Conservation (phyloP, 2,113 vertebrate genomes). For the Eulemur macaco region DNA sequence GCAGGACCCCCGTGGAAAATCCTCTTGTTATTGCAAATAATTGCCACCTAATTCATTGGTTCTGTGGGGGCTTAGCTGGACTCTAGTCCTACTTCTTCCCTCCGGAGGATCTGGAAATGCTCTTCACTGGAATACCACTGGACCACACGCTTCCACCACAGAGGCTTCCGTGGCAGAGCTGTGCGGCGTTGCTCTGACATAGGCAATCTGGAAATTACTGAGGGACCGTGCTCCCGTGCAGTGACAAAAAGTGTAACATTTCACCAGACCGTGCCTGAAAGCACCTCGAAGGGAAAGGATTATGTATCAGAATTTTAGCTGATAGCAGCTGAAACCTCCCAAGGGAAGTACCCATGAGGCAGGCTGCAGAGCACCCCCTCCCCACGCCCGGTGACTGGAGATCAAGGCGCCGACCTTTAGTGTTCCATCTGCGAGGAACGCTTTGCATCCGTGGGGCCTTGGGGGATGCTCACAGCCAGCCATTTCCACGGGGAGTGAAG, state of each 20-base stretch:
- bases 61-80: background rate
- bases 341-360: background rate
- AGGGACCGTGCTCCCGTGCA: rapidly evolving
- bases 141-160: background rate
- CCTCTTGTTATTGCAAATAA: background rate
- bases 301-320: background rate
- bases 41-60: too few relatives aligned
- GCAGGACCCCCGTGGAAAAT: background rate
- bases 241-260: background rate
- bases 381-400: background rate
- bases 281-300: background rate
- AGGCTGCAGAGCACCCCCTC: rapidly evolving
- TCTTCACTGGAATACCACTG: background rate
- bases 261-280: background rate
- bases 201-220: background rate
- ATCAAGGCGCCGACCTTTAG: background rate
- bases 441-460: background rate
- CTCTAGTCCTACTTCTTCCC: background rate
- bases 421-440: background rate
- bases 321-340: background rate
- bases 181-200: background rate
- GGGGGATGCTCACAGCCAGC: background rate
- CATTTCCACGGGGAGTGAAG: background rate
- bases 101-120: background rate
- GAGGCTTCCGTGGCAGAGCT: background rate